Base-by-base conservation (phyloP, 2,113 vertebrate genomes). In the Pelobates fuscus region DNA sequence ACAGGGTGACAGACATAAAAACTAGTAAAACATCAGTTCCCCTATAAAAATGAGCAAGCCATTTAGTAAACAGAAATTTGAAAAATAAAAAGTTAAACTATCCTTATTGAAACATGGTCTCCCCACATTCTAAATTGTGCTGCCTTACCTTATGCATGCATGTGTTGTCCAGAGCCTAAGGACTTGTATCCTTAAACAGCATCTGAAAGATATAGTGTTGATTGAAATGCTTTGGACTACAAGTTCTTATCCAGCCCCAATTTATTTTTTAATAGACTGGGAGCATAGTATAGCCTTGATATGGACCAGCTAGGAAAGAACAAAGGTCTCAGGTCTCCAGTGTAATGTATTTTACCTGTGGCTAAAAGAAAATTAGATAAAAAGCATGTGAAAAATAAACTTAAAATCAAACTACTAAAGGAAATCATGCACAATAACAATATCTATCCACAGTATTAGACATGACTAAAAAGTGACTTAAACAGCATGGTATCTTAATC, bases 81-180 rank as follows among this genome's bases (percentile, higher is more conserved):
- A 37, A 5, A 37, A 37, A 37, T 10, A 37, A 1, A 5, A 37
- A 37, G 32, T 23, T 23, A 65, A 21, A 25, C 20, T 26, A 43
- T 43, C 25, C 41, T 6, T 46, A 26, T 37, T 26, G 23, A 66
- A 15, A 49, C 24, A 1, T 11, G 20, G 10, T 37, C 10, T 37
- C 10, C 32, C 32, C 32, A 37, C 32, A 37, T 5, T 6, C 5
- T 37, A 37, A 37, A 63, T 11, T 63, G 11, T 63, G 3, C 30
- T 63, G 6, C 3, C 37, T 37, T 32, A 12, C 18, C 58, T 61
- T 37, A 37, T 63, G 32, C 7, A 63, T 37, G 18, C 8, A 20
- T 63, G 32, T 63, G 60, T 63, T 63, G 60, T 37, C n/a, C 30
- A 20, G 15, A 63, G 18, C 60, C 60, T 32, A 17, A 63, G 60